Evolutionary conservation across 2,888 invertebrate genomes (phyloP), one percentile per base, ranked within the genome.

Genomic region (Macroteleia sp.): DNA sequence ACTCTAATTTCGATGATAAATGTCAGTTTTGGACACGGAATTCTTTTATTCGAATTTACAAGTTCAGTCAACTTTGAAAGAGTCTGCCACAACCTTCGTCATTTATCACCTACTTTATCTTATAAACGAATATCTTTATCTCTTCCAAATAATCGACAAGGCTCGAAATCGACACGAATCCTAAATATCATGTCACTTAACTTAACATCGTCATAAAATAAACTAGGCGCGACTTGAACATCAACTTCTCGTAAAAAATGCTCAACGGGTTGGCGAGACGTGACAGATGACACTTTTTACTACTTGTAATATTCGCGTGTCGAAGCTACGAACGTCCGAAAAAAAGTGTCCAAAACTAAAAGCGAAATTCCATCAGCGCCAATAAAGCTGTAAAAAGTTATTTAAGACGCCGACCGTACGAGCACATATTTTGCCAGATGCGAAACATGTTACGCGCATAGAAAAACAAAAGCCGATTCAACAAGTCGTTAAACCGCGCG

Each of bases 201-300:
- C 3, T 34, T 14, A 34, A 34, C 2, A 14, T 34, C 16, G 42
- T 19, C 39, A 3, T 56, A 39, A 56, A 17, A 9, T 14, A 36
- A 36, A 54, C 39, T 39, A 39, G n/a, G 39, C 16, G 54, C 14
- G 10, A 54, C 16, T 30, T 28, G 20, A 36, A 48, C 39, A 19
- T 46, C 16, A 25, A 34, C 19, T 32, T 42, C 5, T 22, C 8
- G 16, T 32, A 44, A 50, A 50, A 41, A 41, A 42, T n/a, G 10
- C 3, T 12, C 4, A 10, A 2, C 32, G 32, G 10, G 10, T 10
- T 32, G n/a, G 36, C 14, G 14, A 42, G 19, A 39, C 41, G 32
- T 44, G 66, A 66, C 42, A 39, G 54, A 66, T 54, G 66, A 54
- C 41, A 44, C 14, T 22, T 44, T 66, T 34, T 44, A 20, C 1